Percentiles rank a stretch among this genome's conserved stretches.
These are phyloP conservation scores for Cryptotermes secundus DNA, from an alignment of 1,140 invertebrate genomes.

Conservation along the genomic window DNA sequence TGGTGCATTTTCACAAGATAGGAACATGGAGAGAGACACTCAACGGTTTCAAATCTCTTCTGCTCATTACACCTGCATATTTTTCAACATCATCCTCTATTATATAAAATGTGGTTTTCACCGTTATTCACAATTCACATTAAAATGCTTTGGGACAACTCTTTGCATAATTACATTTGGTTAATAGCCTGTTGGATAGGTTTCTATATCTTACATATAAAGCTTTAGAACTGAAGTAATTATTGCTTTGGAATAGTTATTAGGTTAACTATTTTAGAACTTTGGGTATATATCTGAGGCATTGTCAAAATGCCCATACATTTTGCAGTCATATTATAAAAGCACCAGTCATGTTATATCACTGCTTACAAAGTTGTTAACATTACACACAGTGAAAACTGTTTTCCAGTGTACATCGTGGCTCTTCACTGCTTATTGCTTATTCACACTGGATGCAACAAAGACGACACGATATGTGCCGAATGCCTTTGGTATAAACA, in stretches of 20 bases:
- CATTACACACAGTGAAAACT: background rate
- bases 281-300: background rate
- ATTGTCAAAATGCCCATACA: slow-evolving; percentile 2
- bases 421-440: background rate
- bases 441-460: background rate
- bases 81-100: background rate
- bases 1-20: background rate
- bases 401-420: background rate
- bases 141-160: background rate
- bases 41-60: background rate
- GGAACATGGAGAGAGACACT: background rate
- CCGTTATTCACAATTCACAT: background rate
- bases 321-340: slow-evolving; percentile 8
- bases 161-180: background rate
- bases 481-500: background rate
- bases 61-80: background rate
- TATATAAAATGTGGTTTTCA: background rate
- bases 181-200: background rate
- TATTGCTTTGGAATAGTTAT: slow-evolving; percentile 1
- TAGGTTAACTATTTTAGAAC: background rate
- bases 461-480: background rate
- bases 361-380: background rate
- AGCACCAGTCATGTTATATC: background rate
- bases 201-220: slow-evolving; percentile 2
- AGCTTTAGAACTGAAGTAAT: background rate